phyloP scores from a whole-genome alignment of 2,888 invertebrate species.

The Lamellibrachia columna region DNA sequence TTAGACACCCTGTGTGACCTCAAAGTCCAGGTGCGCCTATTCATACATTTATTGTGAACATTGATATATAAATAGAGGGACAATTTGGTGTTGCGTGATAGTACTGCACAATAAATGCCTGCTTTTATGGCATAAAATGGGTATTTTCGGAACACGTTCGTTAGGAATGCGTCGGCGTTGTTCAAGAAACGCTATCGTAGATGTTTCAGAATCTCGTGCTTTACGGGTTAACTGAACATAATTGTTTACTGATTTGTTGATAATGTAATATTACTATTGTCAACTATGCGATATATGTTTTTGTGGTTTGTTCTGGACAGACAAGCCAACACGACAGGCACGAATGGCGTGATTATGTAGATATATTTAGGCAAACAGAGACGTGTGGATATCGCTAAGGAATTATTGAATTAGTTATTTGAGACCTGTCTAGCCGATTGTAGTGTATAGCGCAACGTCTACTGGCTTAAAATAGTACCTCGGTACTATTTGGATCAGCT shows the following conservation, averaged over 20 bases:
- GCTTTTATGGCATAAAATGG: not conserved
- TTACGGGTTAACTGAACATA: not conserved
- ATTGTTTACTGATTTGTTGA: not conserved
- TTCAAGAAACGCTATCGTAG: not conserved
- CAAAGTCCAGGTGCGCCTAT: not conserved
- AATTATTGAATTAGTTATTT: constrained; percentile 10
- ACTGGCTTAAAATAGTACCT: not conserved
- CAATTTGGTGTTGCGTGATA: not conserved
- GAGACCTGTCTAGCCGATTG: not conserved
- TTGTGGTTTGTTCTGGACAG: not conserved
- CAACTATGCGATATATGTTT: not conserved
- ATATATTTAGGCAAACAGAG: not conserved
- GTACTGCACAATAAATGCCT: not conserved
- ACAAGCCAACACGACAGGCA: too few relatives aligned
- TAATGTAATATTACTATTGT: not conserved
- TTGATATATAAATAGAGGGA: not conserved
- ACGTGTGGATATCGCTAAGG: not conserved
- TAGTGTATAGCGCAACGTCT: not conserved
- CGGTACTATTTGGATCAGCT: not conserved
- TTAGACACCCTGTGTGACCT: not conserved
- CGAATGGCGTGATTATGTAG: not conserved
- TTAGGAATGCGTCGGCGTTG: not conserved
- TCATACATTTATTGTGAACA: not conserved
- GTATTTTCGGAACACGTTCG: not conserved
- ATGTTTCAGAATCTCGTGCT: not conserved